phyloP scores from a whole-genome alignment of 1,140 invertebrate species.

The Temnothorax longispinosus region DNA sequence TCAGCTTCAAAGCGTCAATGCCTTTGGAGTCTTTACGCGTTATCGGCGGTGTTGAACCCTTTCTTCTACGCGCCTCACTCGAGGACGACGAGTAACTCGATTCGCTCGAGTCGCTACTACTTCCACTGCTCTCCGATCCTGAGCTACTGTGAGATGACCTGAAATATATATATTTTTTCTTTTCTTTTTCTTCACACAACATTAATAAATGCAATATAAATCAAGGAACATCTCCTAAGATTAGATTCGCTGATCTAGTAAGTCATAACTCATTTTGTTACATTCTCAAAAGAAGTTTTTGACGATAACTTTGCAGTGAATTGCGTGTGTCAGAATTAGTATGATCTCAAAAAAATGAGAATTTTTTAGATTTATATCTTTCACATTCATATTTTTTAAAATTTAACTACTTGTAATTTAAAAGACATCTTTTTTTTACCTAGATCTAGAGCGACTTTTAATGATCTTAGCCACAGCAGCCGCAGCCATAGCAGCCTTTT shows the following conservation, averaged over 20 bases:
- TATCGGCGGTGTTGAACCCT: conserved; percentile 77
- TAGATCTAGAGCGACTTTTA: conserved; percentile 84
- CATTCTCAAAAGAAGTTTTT: no score
- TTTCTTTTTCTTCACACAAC: background rate
- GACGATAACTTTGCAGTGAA: no score
- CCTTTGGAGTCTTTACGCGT: conserved; percentile 85
- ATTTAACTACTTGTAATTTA: conserved; percentile 1
- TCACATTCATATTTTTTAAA: background rate
- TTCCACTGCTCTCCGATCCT: conserved; percentile 85
- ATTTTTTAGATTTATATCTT: background rate
- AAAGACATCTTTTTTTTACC: conserved; percentile 71
- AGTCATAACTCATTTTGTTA: no score
- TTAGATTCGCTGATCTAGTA: background rate
- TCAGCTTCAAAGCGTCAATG: conserved; percentile 81
- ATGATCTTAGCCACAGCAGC: conserved; percentile 84
- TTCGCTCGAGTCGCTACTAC: conserved; percentile 86
- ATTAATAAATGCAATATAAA: background rate
- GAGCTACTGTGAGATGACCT: conserved; percentile 85
- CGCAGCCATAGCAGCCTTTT: conserved; percentile 82
- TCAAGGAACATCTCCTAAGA: background rate
- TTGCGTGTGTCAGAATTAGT: background rate
- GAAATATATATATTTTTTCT: conserved; percentile 30
- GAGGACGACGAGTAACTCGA: conserved; percentile 86
- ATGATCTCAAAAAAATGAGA: background rate
- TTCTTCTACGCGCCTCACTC: conserved; percentile 84